Evolutionary conservation across 1,140 invertebrate genomes (phyloP), one percentile per base, ranked within the genome.

Genomic region (Teleopsis dalmanni): DNA sequence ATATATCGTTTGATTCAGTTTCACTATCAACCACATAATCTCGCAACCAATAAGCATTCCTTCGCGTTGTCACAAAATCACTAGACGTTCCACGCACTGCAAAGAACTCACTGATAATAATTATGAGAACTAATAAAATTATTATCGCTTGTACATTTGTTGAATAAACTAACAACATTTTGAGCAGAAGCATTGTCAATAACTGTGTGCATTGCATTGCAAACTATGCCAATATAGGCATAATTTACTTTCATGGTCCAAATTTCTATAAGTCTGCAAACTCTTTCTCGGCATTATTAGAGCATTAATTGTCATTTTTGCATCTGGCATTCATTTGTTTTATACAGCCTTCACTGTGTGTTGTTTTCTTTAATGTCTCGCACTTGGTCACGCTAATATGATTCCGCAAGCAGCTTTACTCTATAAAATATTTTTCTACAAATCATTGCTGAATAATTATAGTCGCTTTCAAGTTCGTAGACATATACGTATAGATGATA

Each of bases 341-440:
- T 40, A 42, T 49, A 56, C 44, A 66, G 66, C 63, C 64, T 66
- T 66, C 64, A 66, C 64, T 66, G 66, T 66, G 66, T 37, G 34
- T 50, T 48, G 22, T 31, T 23, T 21, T 46, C n/a, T 46, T 35
- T 16, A 22, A 5, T 19, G 9, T 22, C 37, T n/a, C n/a, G n/a
- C n/a, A n/a, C n/a, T n/a, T n/a, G n/a, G n/a, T n/a, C n/a, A n/a
- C n/a, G n/a, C n/a, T n/a, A n/a, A n/a, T n/a, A n/a, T n/a, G n/a
- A n/a, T n/a, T n/a, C n/a, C n/a, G n/a, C n/a, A n/a, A n/a, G n/a
- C n/a, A n/a, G n/a, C n/a, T n/a, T n/a, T n/a, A n/a, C n/a, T n/a
- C n/a, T n/a, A n/a, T n/a, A n/a, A n/a, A n/a, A n/a, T n/a, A n/a
- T n/a, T n/a, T n/a, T n/a, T n/a, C n/a, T n/a, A n/a, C n/a, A n/a